Conservation (phyloP, 2,113 vertebrate species). For the Dipodomys spectabilis region DNA sequence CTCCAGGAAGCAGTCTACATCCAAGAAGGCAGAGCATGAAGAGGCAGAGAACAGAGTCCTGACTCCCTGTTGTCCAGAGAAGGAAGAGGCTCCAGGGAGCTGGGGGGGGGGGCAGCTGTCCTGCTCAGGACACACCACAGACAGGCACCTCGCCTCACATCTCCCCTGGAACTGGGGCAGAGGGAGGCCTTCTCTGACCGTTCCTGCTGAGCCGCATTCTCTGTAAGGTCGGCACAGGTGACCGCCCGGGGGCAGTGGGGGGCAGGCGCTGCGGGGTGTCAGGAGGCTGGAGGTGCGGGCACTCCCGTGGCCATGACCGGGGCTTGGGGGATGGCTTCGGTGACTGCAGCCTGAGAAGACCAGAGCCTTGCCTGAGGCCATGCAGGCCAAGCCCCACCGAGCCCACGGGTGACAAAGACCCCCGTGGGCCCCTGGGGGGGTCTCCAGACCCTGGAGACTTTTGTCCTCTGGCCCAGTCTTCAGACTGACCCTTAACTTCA, state of each 20-base stretch:
- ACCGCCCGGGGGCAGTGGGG: too few relatives aligned
- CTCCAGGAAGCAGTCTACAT: background rate
- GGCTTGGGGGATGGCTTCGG: too few relatives aligned
- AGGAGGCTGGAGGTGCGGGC: background rate
- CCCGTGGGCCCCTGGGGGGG: background rate
- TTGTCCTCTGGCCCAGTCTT: background rate
- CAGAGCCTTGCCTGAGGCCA: background rate
- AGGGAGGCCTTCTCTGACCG: background rate
- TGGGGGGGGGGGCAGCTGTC: too few relatives aligned
- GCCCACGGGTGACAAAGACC: background rate
- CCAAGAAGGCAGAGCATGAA: background rate
- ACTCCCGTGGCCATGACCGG: background rate
- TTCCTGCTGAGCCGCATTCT: background rate
- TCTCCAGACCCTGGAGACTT: background rate
- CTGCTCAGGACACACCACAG: background rate
- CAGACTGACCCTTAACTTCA: rapidly evolving
- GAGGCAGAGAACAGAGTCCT: too few relatives aligned
- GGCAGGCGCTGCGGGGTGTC: background rate
- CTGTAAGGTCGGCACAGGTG: too few relatives aligned
- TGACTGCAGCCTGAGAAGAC: background rate
- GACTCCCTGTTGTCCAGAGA: background rate
- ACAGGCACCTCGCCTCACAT: too few relatives aligned
- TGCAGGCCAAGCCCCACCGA: background rate
- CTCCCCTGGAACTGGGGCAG: background rate
- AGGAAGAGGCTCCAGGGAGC: background rate